A percentile compares a stretch with the other conserved stretches of the same genome.
phyloP scores from a whole-genome alignment of 2,113 vertebrate genomes.

The Dasypus novemcinctus region DNA sequence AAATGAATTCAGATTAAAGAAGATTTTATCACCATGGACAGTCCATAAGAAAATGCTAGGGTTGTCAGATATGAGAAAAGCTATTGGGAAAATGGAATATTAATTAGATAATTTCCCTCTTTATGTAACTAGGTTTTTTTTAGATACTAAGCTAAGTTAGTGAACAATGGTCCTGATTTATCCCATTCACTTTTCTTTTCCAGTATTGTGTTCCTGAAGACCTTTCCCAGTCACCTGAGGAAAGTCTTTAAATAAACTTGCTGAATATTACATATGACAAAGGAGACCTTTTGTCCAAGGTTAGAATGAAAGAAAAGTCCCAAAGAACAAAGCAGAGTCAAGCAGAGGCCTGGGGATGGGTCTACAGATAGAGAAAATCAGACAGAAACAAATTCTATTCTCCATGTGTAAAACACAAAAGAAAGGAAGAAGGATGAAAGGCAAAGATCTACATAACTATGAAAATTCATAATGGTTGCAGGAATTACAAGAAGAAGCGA shows the following conservation, averaged over 20 bases:
- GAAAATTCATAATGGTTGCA: not conserved
- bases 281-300: not conserved
- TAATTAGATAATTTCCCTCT: not conserved
- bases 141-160: not conserved
- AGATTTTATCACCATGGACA: not conserved
- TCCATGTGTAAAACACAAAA: not conserved
- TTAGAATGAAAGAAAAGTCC: not conserved
- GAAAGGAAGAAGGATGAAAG: not conserved
- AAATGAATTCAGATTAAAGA: not conserved
- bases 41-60: not conserved
- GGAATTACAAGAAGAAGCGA: slow-evolving; percentile 9
- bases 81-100: not conserved
- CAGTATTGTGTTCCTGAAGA: not conserved
- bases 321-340: not conserved
- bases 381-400: not conserved
- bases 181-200: not conserved
- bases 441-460: not conserved
- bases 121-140: not conserved
- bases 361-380: not conserved
- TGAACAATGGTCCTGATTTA: not conserved
- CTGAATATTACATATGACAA: not conserved
- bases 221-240: not conserved
- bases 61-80: not conserved
- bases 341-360: not conserved
- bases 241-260: not conserved